Conservation (phyloP, 1,140 invertebrate genomes). For the Drosophila albomicans region DNA sequence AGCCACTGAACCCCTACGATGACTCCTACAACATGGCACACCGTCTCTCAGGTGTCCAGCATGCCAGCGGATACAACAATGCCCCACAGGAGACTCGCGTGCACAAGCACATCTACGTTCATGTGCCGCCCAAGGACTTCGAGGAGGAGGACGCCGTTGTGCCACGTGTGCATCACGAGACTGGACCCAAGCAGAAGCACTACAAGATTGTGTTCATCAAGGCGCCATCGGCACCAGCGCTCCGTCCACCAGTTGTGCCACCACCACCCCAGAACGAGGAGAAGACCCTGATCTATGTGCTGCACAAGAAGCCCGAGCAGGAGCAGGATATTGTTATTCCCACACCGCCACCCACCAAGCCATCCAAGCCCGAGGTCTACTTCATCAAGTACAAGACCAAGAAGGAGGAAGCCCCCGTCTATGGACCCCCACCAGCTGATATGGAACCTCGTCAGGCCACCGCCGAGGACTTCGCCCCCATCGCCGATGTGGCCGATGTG, state of each 20-base stretch:
- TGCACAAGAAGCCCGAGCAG: slow-evolving; percentile 93
- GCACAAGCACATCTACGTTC: slow-evolving; percentile 93
- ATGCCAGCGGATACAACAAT: slow-evolving; percentile 75
- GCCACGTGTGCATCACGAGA: slow-evolving; percentile 86
- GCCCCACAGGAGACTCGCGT: slow-evolving; percentile 82
- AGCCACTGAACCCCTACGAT: slow-evolving; percentile 64
- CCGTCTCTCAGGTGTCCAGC: slow-evolving; percentile 66
- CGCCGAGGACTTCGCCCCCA: slow-evolving; percentile 63
- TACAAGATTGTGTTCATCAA: slow-evolving; percentile 96
- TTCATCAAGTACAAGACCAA: slow-evolving; percentile 95
- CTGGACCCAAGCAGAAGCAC: slow-evolving; percentile 90
- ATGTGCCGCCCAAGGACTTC: slow-evolving; percentile 91
- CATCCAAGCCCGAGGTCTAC: slow-evolving; percentile 93
- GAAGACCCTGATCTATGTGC: slow-evolving; percentile 94
- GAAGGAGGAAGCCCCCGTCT: slow-evolving; percentile 82
- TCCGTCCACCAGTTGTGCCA: slow-evolving; percentile 88
- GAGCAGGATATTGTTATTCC: slow-evolving; percentile 91
- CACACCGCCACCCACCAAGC: slow-evolving; percentile 90
- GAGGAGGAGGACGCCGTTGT: slow-evolving; percentile 86
- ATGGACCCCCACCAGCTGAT: slow-evolving; percentile 85
- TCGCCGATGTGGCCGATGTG: slow-evolving; percentile 59
- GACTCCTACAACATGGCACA: slow-evolving; percentile 82
- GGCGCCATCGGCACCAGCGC: slow-evolving; percentile 90
- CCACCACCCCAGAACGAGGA: slow-evolving; percentile 90
- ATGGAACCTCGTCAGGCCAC: slow-evolving; percentile 72